Conservation (phyloP, 1,140 invertebrate species). For the Megathymus violae region DNA sequence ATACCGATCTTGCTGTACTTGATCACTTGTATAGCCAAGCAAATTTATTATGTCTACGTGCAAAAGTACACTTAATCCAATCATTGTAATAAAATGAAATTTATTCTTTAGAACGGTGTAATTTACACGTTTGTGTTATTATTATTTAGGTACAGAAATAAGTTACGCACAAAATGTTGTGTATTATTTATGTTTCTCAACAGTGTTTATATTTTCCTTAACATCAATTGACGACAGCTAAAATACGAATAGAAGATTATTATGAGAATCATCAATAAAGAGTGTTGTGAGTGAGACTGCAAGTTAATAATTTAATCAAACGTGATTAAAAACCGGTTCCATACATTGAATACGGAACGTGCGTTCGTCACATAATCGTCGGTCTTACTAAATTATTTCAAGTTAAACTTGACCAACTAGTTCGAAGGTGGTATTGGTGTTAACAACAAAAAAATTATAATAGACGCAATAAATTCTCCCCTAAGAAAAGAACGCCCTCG, state of each 20-base stretch:
- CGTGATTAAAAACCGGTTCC: constrained; percentile 19
- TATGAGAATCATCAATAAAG: too few relatives aligned
- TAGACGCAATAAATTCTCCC: constrained; percentile 76
- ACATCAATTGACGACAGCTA: too few relatives aligned
- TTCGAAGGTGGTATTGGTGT: constrained; percentile 56
- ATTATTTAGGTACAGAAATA: too few relatives aligned
- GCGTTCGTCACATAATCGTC: not conserved
- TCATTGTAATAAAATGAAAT: constrained; percentile 1
- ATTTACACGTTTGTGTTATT: not conserved
- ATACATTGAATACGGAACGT: constrained; percentile 10
- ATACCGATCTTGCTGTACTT: constrained; percentile 58
- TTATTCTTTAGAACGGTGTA: not conserved
- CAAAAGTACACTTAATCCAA: constrained; percentile 36
- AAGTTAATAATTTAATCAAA: too few relatives aligned
- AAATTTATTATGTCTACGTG: constrained; percentile 60
- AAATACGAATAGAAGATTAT: too few relatives aligned
- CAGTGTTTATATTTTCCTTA: too few relatives aligned
- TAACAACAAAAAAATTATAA: constrained; percentile 60
- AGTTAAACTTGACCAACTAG: constrained; percentile 37
- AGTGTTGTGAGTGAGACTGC: too few relatives aligned
- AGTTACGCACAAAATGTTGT: too few relatives aligned
- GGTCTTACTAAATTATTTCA: constrained; percentile 15
- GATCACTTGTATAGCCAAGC: constrained; percentile 59
- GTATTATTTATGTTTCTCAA: too few relatives aligned
- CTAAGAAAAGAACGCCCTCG: constrained; percentile 78